Base-by-base conservation (phyloP, 2,888 invertebrate species). In the Metellina segmentata region DNA sequence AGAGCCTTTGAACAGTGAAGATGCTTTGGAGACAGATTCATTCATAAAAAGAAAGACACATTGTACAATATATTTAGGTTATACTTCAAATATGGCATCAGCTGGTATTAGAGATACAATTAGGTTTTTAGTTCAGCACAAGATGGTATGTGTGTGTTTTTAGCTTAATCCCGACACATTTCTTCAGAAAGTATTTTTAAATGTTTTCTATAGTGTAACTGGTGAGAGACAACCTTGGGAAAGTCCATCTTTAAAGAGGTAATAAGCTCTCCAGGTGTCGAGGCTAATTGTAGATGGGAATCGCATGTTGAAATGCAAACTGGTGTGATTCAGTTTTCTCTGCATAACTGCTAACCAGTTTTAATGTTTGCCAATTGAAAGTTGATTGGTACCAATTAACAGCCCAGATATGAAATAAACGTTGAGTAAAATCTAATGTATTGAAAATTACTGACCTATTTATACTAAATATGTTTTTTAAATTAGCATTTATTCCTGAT, bases 51-150 rank as follows among this genome's bases (percentile, higher is more conserved):
- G 94, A 61, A 94, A 94, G 91, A 94, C 94, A 11, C 95, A 95
- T 94, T 99, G 99, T 94, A 99, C 99, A 2, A 97, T 99, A 94
- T 99, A 99, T 95, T 95, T 99, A 93, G 99, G 99, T 1, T 99
- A 97, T 94, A 99, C 99, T 0, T 99, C 99, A 0, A 99, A 99
- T 95, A 97, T 99, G 96, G 97, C 98, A 53, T 99, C 99, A 0
- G 97, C 98, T 86, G 99, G 99, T 4, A 95, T 99, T 91, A 96
- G 99, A 93, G 99, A 99, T 94, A 97, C 97, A 0, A 96, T 99
- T 93, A 96, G 97, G 86, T 99, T 98, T 96, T 95, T 98, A 88
- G 97, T 97, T 0, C 96, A 98, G 94, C 97, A 98, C 94, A 97
- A 96, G 94, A 96, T 98, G 96, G 96, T 96, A 94, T 20, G 52